Conservation (phyloP, 2,888 invertebrate species). For the Dynastes tityus region DNA sequence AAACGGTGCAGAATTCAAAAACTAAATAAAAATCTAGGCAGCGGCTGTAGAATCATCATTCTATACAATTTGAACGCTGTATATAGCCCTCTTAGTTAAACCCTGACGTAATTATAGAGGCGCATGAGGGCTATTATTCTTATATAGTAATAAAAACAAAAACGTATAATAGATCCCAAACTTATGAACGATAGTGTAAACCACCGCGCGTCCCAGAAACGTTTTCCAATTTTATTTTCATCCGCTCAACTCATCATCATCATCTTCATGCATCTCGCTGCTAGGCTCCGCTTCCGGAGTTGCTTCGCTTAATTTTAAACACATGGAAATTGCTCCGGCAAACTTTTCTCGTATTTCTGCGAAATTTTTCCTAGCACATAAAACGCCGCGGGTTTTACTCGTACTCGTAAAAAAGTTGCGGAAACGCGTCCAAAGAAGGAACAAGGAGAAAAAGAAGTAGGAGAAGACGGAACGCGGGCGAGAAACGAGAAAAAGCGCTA, state of each 20-base stretch:
- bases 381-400: constrained; percentile 27
- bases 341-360: constrained; percentile 36
- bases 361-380: constrained; percentile 31
- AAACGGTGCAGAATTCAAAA: too few species aligned
- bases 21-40: too few species aligned
- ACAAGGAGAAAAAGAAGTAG: constrained; percentile 47
- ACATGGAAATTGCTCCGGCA: neutral
- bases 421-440: neutral
- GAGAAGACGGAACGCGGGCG: constrained; percentile 51
- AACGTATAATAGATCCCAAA: too few species aligned
- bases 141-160: too few species aligned
- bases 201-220: too few species aligned
- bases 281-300: neutral
- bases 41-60: too few species aligned
- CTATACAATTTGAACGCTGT: too few species aligned
- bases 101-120: too few species aligned
- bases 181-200: too few species aligned
- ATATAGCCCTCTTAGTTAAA: too few species aligned
- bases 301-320: constrained; percentile 18
- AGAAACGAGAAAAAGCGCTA: constrained; percentile 36
- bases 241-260: constrained; percentile 3
- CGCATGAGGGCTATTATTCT: too few species aligned
- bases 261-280: constrained; percentile 1
- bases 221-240: neutral
- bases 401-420: constrained; percentile 12